These are phyloP conservation scores for Mnemiopsis leidyi DNA, from an alignment of 37 sponge, comb jelly and placozoan genomes.

Conservation along the genomic window DNA sequence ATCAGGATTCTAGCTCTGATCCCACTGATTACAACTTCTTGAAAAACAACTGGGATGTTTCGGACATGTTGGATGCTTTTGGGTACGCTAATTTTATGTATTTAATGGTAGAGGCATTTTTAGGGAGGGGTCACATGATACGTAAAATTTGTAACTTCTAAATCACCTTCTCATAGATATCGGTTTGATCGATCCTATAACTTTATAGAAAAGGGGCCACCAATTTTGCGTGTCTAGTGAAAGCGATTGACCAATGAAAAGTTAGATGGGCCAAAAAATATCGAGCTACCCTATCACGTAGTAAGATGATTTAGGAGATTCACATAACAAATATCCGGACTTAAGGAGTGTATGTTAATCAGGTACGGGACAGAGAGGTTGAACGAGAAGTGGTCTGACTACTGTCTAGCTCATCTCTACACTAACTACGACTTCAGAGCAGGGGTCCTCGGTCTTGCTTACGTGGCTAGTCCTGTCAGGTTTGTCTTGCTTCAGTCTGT, in stretches of 20 bases:
- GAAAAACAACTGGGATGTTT: neutral
- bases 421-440: constrained; percentile 69
- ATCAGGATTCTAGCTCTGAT: neutral
- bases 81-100: too few species aligned
- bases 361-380: constrained; percentile 50
- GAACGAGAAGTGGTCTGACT: constrained; percentile 66
- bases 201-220: too few species aligned
- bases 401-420: constrained; percentile 81
- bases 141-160: too few species aligned
- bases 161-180: too few species aligned
- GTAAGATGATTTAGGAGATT: too few species aligned
- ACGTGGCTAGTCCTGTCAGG: constrained; percentile 70
- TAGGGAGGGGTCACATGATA: neutral
- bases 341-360: neutral
- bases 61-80: constrained; percentile 26
- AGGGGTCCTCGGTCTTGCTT: constrained; percentile 76
- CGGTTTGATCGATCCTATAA: too few species aligned
- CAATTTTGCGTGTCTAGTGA: too few species aligned
- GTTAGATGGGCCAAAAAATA: too few species aligned
- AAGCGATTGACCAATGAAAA: too few species aligned
- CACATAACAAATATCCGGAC: too few species aligned
- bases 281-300: too few species aligned
- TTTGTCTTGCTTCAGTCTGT: neutral
- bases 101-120: neutral
- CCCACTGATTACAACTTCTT: neutral